Conservation (phyloP, 2,113 vertebrate species). For the Strix uralensis region DNA sequence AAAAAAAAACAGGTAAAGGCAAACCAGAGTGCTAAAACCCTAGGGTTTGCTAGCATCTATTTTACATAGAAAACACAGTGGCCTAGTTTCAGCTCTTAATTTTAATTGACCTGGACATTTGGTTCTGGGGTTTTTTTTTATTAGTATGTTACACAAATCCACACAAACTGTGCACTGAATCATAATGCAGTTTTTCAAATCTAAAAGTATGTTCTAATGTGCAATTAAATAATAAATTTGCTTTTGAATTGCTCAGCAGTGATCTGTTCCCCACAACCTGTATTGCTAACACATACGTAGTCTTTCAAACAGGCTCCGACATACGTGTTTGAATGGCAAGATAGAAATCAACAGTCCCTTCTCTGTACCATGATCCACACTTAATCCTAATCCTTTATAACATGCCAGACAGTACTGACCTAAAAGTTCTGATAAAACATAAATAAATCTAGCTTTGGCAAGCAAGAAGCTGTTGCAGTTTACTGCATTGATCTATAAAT, state of each 20-base stretch:
- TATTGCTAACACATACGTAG: fast-evolving
- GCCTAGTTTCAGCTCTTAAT: not conserved
- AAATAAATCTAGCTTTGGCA: not conserved
- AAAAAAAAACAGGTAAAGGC: not conserved
- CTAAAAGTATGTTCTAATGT: not conserved
- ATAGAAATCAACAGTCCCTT: not conserved
- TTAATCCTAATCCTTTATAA: not conserved
- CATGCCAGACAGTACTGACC: not conserved
- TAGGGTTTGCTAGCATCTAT: not conserved
- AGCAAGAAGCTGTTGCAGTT: not conserved
- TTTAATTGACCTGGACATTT: not conserved
- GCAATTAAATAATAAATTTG: not conserved
- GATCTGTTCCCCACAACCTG: not conserved
- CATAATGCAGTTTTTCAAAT: not conserved
- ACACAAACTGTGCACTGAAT: not conserved
- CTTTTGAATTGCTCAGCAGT: not conserved
- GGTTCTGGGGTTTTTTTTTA: not conserved
- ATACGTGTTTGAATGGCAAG: not conserved
- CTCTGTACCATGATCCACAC: not conserved
- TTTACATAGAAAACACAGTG: not conserved
- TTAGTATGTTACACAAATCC: not conserved
- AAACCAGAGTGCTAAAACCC: not conserved
- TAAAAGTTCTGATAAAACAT: not conserved
- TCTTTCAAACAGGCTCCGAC: not conserved
- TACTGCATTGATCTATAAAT: conserved; percentile 5